Percentiles rank a stretch among this genome's conserved stretches.
These are phyloP conservation scores for Dolomedes plantarius DNA, from an alignment of 2,888 invertebrate genomes.

Conservation along the genomic window DNA sequence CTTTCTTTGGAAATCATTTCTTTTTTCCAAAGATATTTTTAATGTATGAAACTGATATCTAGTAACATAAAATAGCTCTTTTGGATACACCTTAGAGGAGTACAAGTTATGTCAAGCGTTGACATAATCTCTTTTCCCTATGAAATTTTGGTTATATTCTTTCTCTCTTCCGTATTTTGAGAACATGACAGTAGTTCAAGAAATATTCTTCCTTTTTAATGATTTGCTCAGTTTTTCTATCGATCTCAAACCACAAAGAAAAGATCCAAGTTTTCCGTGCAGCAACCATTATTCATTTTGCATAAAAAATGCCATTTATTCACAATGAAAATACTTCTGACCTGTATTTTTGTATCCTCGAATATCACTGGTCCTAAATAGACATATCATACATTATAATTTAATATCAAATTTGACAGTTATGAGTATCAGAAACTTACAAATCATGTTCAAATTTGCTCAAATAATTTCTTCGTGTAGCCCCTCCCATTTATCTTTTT, in stretches of 20 bases:
- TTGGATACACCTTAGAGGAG: no score
- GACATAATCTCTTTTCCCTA: no score
- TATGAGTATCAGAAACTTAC: neutral
- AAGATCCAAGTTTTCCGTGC: neutral
- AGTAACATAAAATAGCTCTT: no score
- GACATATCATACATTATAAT: neutral
- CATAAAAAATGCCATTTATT: neutral
- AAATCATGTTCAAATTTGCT: no score
- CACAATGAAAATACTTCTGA: neutral
- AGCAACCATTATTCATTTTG: neutral
- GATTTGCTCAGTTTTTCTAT: neutral
- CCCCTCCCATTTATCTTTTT: no score
- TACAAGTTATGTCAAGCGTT: no score
- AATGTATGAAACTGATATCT: no score
- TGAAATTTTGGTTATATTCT: neutral
- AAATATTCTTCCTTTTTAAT: neutral
- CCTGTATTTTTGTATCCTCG: neutral
- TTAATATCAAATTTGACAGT: neutral
- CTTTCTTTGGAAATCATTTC: no score
- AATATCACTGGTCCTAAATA: neutral
- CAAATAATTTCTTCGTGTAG: no score
- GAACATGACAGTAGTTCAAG: neutral
- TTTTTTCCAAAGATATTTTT: no score
- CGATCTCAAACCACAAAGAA: neutral
- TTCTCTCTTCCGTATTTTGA: neutral